Evolutionary conservation across 2,797 vertebrate species (phyloP), one percentile per base, ranked within the genome.

Genomic region (Eupleurogrammus muticus): DNA sequence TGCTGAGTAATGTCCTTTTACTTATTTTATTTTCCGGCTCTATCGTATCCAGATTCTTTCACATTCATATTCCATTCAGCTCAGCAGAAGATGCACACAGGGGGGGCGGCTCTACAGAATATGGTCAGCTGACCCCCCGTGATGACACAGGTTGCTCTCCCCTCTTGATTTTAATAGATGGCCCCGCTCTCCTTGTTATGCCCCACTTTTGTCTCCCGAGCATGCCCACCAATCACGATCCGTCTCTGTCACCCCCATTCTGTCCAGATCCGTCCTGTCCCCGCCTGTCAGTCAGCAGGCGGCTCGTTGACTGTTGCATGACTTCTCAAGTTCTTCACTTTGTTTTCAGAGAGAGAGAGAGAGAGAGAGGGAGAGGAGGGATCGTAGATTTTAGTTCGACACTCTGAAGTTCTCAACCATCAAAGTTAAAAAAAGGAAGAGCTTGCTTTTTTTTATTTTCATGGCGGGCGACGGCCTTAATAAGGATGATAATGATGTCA

Each of bases 401-500:
- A 70, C 67, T 83, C 66, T 74, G 65, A 82, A 86, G 79, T 86
- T 81, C 79, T 87, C 81, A 79, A 83, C 82, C 80, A 84, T 89
- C 80, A 85, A 83, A 89, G 80, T 79, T 80, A 84, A 78, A 88
- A 85, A 85, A 86, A 85, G 78, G 73, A 86, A 71, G 76, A 73
- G 77, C 57, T 83, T 79, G 75, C 58, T 87, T 87, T 82, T n/a
- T n/a, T n/a, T n/a, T n/a, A n/a, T n/a, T n/a, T 84, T 85, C 63
- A 83, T 86, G 78, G 79, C 80, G 81, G 71, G 71, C 83, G 86
- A 84, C 59, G 54, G 64, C 52, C 24, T 83, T 90, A 88, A 88
- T 91, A 78, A 87, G 86, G 80, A 79, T 82, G 84, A 91, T 88
- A 84, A 88, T 87, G 87, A 90, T 89, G 89, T 90, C 88, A 87